Base-by-base conservation (phyloP, 2,888 invertebrate species). In the Coelopa pilipes region DNA sequence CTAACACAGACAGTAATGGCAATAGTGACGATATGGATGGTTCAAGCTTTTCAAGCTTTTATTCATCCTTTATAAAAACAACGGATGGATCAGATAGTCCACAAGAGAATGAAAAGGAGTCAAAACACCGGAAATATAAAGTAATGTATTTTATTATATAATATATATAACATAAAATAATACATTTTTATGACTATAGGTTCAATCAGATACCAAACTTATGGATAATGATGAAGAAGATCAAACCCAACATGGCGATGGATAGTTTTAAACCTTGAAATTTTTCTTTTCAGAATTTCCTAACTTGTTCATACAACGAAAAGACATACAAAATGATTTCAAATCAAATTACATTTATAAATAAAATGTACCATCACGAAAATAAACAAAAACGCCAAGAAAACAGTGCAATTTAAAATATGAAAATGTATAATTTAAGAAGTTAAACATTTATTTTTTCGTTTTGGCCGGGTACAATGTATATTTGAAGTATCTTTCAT, bases 21-120 rank as follows among this genome's bases (percentile, higher is more conserved):
- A 87, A 85, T 63, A 86, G 86, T 72, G 88, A 88, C 70, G 88
- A 87, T 79, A 87, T 87, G 86, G 91, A 90, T 80, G 90, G 89
- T 49, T 92, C 92, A 50, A 92, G 91, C 82, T 90, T 89, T 79
- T 93, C 93, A 0, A 93, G 92, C 0, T 92, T 92, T 79, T 92
- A 92, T 83, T 93, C 92, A 0, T 93, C 92, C 0, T 92, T 92
- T 81, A 89, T 92, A 70, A 92, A 91, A 85, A 93, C 86, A 2
- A 86, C 85, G 4, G 92, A 92, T 72, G 90, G 87, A n/a, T 87
- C 87, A 0, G 86, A 86, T 53, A 85, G 85, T 75, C 84, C 82
- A 12, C 84, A 82, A n/a, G 86, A 86, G 66, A 83, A 80, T 57
- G 86, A 87, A 0, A 87, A 86, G 74, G 82, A 85, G 1, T 75